Evolutionary conservation across 2,797 vertebrate species (phyloP).

Genomic region (Channa striata): DNA sequence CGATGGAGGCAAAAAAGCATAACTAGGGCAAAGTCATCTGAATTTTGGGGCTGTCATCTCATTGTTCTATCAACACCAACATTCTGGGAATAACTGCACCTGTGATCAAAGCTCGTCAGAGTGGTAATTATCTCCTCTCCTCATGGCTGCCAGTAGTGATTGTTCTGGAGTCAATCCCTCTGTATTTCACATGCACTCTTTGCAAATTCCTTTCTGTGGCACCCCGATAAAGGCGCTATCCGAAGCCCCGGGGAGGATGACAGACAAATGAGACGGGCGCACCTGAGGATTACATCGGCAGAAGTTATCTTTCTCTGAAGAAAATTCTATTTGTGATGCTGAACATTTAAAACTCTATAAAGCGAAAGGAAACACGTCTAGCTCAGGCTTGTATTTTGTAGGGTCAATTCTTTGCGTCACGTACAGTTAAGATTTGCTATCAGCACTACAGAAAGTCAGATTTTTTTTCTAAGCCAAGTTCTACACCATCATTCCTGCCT

Average conservation of each 20-base stretch:
- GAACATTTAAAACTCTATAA: conserved; percentile 16
- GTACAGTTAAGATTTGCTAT: conserved; percentile 4
- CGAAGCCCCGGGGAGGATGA: conserved; percentile 60
- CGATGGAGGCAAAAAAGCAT: neutral
- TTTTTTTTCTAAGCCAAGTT: conserved; percentile 30
- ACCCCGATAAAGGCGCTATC: conserved; percentile 63
- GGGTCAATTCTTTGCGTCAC: conserved; percentile 10
- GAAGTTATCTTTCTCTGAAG: conserved; percentile 39
- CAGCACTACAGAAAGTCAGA: neutral
- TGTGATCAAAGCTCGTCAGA: conserved; percentile 84
- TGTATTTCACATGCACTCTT: conserved; percentile 68
- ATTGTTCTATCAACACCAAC: conserved; percentile 74
- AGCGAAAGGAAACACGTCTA: conserved; percentile 11
- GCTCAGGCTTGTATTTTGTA: neutral
- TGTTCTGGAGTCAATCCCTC: conserved; percentile 71
- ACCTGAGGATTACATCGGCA: conserved; percentile 72
- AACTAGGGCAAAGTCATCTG: conserved; percentile 51
- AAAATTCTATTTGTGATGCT: conserved; percentile 25
- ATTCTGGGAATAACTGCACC: conserved; percentile 73
- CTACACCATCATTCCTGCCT: conserved; percentile 44
- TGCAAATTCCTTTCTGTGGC: conserved; percentile 67
- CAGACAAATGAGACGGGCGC: conserved; percentile 70
- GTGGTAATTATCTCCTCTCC: conserved; percentile 75
- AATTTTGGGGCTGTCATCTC: conserved; percentile 62
- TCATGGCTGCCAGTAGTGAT: conserved; percentile 66